phyloP scores from a whole-genome alignment of 2,888 invertebrate genomes.

The Agriotes lineatus region DNA sequence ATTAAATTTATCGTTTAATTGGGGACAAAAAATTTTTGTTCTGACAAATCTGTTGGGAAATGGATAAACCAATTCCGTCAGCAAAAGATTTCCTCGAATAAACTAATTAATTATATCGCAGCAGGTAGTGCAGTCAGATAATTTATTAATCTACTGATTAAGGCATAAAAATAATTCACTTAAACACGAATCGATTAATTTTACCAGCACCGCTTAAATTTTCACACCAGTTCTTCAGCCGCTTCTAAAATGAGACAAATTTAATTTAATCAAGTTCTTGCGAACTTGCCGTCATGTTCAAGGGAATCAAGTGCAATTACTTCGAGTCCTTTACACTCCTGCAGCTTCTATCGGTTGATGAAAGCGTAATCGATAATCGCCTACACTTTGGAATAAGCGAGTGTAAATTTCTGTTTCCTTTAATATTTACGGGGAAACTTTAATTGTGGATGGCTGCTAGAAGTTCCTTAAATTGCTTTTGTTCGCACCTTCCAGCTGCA shows the following conservation, averaged over 20 bases:
- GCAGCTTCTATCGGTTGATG: background rate
- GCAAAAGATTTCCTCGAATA: too few species aligned
- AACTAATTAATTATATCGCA: too few species aligned
- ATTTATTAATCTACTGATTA: too few species aligned
- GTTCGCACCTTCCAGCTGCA: background rate
- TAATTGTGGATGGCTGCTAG: background rate
- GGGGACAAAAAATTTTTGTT: too few species aligned
- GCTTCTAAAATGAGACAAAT: background rate
- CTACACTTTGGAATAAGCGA: background rate
- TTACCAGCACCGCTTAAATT: background rate
- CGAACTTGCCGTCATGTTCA: background rate
- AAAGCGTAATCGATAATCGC: background rate
- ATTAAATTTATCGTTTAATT: too few species aligned
- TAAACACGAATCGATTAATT: background rate
- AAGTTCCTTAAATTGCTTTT: constrained; percentile 6
- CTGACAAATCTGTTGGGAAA: too few species aligned
- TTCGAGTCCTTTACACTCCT: background rate
- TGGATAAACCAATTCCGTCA: too few species aligned
- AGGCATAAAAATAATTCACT: too few species aligned
- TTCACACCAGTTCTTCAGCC: background rate
- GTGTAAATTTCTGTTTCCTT: background rate
- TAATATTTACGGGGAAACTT: constrained; percentile 1
- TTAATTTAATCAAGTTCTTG: background rate
- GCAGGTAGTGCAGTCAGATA: too few species aligned
- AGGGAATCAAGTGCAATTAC: background rate